Base-by-base conservation (phyloP, 2,888 invertebrate species). In the Macrophya alboannulata region DNA sequence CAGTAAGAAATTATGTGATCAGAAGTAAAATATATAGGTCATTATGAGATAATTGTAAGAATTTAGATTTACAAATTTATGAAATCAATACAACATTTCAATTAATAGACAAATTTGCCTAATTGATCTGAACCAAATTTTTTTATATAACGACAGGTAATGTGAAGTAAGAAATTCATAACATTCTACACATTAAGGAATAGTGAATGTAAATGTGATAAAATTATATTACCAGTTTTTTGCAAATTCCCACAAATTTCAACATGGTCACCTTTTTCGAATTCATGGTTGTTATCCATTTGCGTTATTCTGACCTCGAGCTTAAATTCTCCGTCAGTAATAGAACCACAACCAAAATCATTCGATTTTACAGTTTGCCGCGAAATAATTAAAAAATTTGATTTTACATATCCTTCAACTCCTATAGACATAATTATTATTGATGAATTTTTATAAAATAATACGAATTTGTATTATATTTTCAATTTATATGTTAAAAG, bases 211-310 rank as follows among this genome's bases (percentile, higher is more conserved):
- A 21, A n/a, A 9, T 59, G n/a, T 59, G 21, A 59, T 59, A 59
- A n/a, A 21, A 59, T n/a, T 59, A 21, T 86, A 86, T 65, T 88
- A 86, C 86, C 62, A 87, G 62, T 84, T 86, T 25, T 79, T 86
- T 31, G 68, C 17, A 68, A 17, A 12, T 68, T 0, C 12, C 68
- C 68, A 15, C 9, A 31, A 21, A 68, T 37, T 68, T 68, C 15
- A 17, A 68, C 68, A 25, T 68, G 68, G 17, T 68, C 68, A 31
- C 68, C 68, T 37, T 68, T 68, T 6, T 2, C 31, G 15, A 68
- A 37, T 37, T 68, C 68, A 31, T 68, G 68, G 31, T 37, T 68
- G 37, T 31, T 68, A 2, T 68, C 37, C 68, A 68, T 68, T 31
- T 68, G 68, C 17, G 68, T 6, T 21, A 68, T 68, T 15, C 68